Percentiles rank a stretch among this genome's conserved stretches.
These are phyloP conservation scores for Hydrolagus affinis DNA, from an alignment of 2,113 vertebrate species.

Conservation along the genomic window DNA sequence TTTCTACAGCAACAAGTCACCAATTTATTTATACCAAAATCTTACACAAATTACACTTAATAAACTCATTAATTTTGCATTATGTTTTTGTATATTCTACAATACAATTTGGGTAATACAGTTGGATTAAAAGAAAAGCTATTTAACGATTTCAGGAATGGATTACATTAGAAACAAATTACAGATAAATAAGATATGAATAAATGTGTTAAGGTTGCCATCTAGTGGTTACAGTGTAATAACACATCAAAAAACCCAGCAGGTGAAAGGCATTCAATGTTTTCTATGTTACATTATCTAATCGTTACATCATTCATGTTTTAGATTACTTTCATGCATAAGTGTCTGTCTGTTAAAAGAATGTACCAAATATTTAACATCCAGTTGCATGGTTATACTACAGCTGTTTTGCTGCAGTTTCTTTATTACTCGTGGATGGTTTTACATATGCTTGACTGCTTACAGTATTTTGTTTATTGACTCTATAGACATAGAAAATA, in stretches of 20 bases:
- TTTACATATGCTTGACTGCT: too few species aligned
- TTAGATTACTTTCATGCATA: not conserved
- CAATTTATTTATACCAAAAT: not conserved
- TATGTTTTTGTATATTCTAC: not conserved
- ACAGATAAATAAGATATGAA: not conserved
- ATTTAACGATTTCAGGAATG: not conserved
- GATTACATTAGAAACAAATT: not conserved
- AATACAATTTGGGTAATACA: constrained; percentile 1
- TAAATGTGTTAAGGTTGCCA: not conserved
- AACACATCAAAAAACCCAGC: not conserved
- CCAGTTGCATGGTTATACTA: too few species aligned
- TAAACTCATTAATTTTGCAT: not conserved
- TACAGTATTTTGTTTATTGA: too few species aligned
- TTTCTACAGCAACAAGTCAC: constrained; percentile 23
- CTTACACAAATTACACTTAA: constrained; percentile 16
- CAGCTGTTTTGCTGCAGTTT: too few species aligned
- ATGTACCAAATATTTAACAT: too few species aligned
- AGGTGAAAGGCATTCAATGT: not conserved
- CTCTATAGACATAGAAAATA: too few species aligned
- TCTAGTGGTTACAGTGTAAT: constrained; percentile 19
- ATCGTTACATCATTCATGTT: not conserved
- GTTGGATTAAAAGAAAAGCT: not conserved
- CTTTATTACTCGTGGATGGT: too few species aligned
- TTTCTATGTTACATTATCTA: not conserved
- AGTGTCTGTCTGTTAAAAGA: too few species aligned